phyloP scores from a whole-genome alignment of 2,888 invertebrate species.

The Drosophila lutescens region DNA sequence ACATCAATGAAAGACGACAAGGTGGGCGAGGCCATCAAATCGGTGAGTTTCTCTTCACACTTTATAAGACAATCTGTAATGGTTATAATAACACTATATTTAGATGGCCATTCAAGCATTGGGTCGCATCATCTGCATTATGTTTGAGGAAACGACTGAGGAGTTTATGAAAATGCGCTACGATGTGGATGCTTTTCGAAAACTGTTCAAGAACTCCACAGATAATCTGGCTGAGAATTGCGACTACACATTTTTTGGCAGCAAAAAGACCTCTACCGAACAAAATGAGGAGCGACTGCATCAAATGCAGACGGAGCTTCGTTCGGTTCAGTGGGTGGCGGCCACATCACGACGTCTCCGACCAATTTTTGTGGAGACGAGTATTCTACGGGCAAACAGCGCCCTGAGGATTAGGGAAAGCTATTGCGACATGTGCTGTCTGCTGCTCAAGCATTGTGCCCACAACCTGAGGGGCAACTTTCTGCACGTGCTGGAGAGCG shows the following conservation, averaged over 20 bases:
- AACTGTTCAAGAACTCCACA: conserved; percentile 36
- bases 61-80: background rate
- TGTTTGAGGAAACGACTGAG: conserved; percentile 82
- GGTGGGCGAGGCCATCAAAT: conserved; percentile 86
- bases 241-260: conserved; percentile 60
- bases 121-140: conserved; percentile 79
- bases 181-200: conserved; percentile 62
- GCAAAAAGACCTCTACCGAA: conserved; percentile 52
- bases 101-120: conserved; percentile 79
- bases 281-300: conserved; percentile 64
- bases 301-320: conserved; percentile 68
- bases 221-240: conserved; percentile 16
- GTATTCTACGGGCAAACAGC: conserved; percentile 86
- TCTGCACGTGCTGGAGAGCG: conserved; percentile 87
- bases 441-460: conserved; percentile 86
- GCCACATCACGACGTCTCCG: conserved; percentile 81
- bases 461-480: conserved; percentile 88
- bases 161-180: conserved; percentile 62
- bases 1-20: conserved; percentile 86
- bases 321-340: conserved; percentile 84
- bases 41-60: conserved; percentile 83
- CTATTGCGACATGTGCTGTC: conserved; percentile 86
- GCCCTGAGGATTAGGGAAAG: conserved; percentile 87
- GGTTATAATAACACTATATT: background rate
- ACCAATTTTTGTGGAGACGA: conserved; percentile 84